Base-by-base conservation (phyloP, 2,113 vertebrate species). In the Paracanthobrama guichenoti region DNA sequence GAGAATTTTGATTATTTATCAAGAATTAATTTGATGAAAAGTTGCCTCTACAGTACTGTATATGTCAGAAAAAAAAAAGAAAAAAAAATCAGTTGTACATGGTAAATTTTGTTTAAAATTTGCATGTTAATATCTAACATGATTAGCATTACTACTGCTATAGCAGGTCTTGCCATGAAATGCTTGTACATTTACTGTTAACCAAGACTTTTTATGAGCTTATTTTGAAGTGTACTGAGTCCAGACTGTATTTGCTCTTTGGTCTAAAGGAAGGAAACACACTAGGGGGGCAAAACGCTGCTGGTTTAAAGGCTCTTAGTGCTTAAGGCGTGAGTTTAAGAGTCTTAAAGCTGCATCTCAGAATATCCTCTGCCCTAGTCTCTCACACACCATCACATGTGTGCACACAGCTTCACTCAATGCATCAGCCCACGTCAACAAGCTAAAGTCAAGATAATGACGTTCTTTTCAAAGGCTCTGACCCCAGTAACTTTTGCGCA, bases 301-400 rank as follows among this genome's bases (percentile, higher is more conserved):
- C 12, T 55, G 28, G 20, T 77, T 62, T 84, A 59, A 44, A 50
- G 46, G 26, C 28, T 76, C 55, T 74, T 22, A 77, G 22, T 18
- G 59, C n/a, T 46, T 76, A 75, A 83, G 82, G 28, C 26, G 6
- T 12, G 60, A 66, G 24, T 24, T 64, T 84, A 84, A 77, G 73
- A 77, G 73, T 67, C 82, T 84, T 84, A 84, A 66, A 60, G 60
- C 28, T 11, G 44, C 73, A 14, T 67, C 44, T 66, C 31, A 48
- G 53, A 76, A 76, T 24, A 66, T 74, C 72, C 72, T 44, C 10
- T 53, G 73, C 62, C 60, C 73, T 77, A 31, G 26, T 76, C 22
- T 77, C 60, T 50, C 39, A 66, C 18, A 59, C 24, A 50, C 24
- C 2, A 13, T 67, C 60, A 42, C 57, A 62, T 11, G n/a, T 39